These are phyloP conservation scores for Sander lucioperca DNA, from an alignment of 2,113 vertebrate genomes.

Conservation along the genomic window DNA sequence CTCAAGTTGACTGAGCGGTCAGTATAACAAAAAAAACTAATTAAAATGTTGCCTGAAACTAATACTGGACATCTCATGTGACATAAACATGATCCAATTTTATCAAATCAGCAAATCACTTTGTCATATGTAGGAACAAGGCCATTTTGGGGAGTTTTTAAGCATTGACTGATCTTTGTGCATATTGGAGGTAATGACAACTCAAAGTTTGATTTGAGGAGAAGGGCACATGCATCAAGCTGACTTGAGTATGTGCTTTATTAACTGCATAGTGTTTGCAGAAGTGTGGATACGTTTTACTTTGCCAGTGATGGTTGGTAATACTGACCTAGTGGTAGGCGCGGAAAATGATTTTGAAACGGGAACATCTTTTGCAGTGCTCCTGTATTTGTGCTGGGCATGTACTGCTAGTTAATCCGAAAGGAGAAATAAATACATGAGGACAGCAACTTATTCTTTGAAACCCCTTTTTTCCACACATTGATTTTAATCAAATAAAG, in stretches of 20 bases:
- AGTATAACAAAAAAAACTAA: slow-evolving; percentile 23
- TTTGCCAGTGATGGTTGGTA: slow-evolving; percentile 23
- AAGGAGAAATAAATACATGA: slow-evolving; percentile 4
- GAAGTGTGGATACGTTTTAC: slow-evolving; percentile 32
- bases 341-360: slow-evolving; percentile 18
- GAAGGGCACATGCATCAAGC: slow-evolving; percentile 66
- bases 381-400: slow-evolving; percentile 13
- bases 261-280: slow-evolving; percentile 39
- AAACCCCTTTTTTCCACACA: slow-evolving; percentile 22
- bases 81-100: slow-evolving; percentile 49
- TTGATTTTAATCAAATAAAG: slow-evolving; percentile 32
- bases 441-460: slow-evolving; percentile 13
- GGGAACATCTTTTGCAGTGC: slow-evolving; percentile 17
- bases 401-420: slow-evolving; percentile 1
- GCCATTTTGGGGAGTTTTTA: slow-evolving; percentile 52
- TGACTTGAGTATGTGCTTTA: slow-evolving; percentile 72
- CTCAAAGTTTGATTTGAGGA: slow-evolving; percentile 18
- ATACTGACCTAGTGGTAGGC: neutral
- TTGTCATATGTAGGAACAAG: slow-evolving; percentile 61
- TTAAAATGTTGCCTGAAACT: slow-evolving; percentile 57
- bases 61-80: slow-evolving; percentile 63
- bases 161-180: slow-evolving; percentile 17
- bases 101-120: slow-evolving; percentile 45
- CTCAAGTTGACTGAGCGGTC: slow-evolving; percentile 42
- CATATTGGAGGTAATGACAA: slow-evolving; percentile 20